phyloP scores from a whole-genome alignment of 2,113 vertebrate species.

The Passerina amoena region DNA sequence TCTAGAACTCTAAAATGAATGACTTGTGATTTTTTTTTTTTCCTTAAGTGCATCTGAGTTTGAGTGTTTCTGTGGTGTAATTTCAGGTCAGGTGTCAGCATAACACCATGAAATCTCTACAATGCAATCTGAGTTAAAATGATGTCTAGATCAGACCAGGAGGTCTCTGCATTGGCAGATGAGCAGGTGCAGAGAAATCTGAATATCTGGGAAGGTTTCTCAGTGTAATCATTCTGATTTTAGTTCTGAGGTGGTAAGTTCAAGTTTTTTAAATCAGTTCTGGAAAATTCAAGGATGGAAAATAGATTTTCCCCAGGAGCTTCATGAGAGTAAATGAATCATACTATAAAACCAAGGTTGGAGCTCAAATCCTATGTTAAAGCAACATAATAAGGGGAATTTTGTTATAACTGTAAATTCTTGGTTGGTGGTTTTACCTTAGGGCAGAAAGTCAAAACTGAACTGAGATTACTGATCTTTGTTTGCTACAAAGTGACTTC shows the following conservation, averaged over 20 bases:
- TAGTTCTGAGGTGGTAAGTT: background rate
- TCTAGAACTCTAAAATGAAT: background rate
- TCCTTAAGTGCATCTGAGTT: background rate
- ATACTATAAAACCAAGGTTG: background rate
- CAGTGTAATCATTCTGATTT: background rate
- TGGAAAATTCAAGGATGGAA: background rate
- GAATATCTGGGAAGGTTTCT: background rate
- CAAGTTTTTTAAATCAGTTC: background rate
- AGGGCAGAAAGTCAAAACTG: background rate
- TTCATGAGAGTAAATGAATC: background rate
- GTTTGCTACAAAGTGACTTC: background rate
- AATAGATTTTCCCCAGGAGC: background rate
- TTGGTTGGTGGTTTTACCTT: background rate
- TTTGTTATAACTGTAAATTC: background rate
- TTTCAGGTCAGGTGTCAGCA: background rate
- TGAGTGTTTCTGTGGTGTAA: background rate
- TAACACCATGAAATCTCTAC: background rate
- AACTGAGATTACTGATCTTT: background rate
- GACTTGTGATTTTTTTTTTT: background rate
- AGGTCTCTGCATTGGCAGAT: background rate
- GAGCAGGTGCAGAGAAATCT: background rate
- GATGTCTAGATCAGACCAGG: background rate
- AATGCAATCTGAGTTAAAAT: background rate
- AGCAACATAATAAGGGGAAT: background rate
- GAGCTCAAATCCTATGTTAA: background rate